These are phyloP conservation scores for Limnephilus lunatus DNA, from an alignment of 2,888 invertebrate species.

Conservation along the genomic window DNA sequence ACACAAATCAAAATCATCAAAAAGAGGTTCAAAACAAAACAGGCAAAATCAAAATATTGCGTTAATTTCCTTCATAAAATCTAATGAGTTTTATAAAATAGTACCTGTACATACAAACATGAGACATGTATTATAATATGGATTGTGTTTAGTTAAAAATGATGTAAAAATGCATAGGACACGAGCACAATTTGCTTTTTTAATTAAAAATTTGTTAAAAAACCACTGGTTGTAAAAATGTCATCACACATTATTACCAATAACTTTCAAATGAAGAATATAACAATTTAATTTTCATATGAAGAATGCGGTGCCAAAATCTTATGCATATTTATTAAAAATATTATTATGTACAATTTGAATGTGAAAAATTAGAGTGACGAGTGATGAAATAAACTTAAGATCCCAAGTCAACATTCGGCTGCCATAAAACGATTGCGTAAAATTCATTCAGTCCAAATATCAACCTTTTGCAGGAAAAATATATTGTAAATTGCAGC, in stretches of 20 bases:
- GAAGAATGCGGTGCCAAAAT: background rate
- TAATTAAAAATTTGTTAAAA: too few relatives aligned
- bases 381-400: background rate
- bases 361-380: background rate
- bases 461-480: background rate
- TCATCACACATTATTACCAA: too few relatives aligned
- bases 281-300: too few relatives aligned
- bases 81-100: background rate
- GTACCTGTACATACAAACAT: background rate
- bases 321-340: background rate
- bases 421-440: background rate
- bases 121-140: background rate
- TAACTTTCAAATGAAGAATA: too few relatives aligned
- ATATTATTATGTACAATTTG: background rate
- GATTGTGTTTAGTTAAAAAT: background rate
- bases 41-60: background rate
- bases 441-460: background rate
- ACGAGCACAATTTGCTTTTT: background rate
- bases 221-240: too few relatives aligned
- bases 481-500: slow-evolving; percentile 2
- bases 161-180: background rate
- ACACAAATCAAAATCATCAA: background rate
- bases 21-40: background rate
- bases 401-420: background rate
- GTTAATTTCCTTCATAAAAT: background rate